Percentiles rank a stretch among this genome's conserved stretches.
Conservation (phyloP, 1,140 invertebrate species). For the Rhopalosiphum maidis region DNA sequence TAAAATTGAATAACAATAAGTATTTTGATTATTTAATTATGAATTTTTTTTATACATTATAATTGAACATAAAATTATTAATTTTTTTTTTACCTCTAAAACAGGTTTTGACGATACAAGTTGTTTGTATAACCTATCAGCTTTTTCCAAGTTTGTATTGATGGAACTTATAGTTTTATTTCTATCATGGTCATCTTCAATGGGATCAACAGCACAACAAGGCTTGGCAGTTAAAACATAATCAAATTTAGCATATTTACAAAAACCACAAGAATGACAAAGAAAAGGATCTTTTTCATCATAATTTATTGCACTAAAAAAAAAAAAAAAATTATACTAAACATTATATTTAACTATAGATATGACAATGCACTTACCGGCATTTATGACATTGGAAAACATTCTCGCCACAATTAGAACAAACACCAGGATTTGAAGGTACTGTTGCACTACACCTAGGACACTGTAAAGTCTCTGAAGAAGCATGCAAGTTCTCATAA, state of each 20-base stretch:
- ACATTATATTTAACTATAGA: background rate
- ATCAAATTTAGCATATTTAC: conserved; percentile 99
- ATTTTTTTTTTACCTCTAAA: conserved; percentile 71
- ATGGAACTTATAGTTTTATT: conserved; percentile 81
- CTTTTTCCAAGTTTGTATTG: conserved; percentile 89
- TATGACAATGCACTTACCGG: conserved; percentile 66
- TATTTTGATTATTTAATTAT: background rate
- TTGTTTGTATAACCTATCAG: conserved; percentile 92
- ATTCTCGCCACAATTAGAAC: conserved; percentile 97
- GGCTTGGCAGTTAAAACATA: conserved; percentile 88
- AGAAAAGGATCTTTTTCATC: conserved; percentile 99
- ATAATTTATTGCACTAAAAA: conserved; percentile 90
- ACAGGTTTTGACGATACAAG: conserved; percentile 87
- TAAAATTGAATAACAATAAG: conserved; percentile 10
- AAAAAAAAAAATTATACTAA: conserved; percentile 4
- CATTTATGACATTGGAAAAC: conserved; percentile 99
- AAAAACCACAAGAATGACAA: conserved; percentile 98
- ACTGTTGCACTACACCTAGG: conserved; percentile 95
- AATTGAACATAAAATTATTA: background rate
- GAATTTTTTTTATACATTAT: background rate
- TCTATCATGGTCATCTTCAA: conserved; percentile 95
- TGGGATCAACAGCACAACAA: conserved; percentile 95
- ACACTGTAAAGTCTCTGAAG: conserved; percentile 92
- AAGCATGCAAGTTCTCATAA: conserved; percentile 85
- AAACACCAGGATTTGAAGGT: conserved; percentile 95